These are phyloP conservation scores for Poeciliopsis occidentalis DNA, from an alignment of 2,113 vertebrate species.

Conservation along the genomic window DNA sequence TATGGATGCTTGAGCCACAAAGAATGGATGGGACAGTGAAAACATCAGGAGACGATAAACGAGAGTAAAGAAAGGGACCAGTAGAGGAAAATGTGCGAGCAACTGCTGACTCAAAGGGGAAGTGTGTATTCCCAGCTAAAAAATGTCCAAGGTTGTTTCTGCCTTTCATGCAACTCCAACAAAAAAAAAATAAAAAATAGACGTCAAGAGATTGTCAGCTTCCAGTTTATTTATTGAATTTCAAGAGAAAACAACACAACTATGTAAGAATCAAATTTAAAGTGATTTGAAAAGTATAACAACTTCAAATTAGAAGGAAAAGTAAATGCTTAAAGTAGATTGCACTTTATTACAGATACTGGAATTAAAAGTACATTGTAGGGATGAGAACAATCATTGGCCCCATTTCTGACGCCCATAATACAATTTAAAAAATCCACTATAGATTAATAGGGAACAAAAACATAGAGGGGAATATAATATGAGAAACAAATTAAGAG, in stretches of 20 bases:
- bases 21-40: constrained; percentile 11
- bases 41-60: neutral
- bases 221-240: constrained; percentile 69
- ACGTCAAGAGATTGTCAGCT: constrained; percentile 60
- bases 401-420: neutral
- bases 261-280: neutral
- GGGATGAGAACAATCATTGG: constrained; percentile 2
- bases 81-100: constrained; percentile 42
- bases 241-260: constrained; percentile 51
- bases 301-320: constrained; percentile 26
- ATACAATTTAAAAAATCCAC: neutral
- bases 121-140: constrained; percentile 39
- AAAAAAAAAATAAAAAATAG: constrained; percentile 53
- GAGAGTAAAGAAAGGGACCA: neutral
- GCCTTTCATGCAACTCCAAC: constrained; percentile 34
- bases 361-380: constrained; percentile 22
- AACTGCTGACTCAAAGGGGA: constrained; percentile 47
- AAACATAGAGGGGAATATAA: constrained; percentile 17
- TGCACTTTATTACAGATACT: constrained; percentile 15
- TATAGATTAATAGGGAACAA: constrained; percentile 25
- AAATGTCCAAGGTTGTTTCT: constrained; percentile 40
- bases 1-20: constrained; percentile 23
- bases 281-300: constrained; percentile 4
- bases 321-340: constrained; percentile 15
- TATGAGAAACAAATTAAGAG: constrained; percentile 16